Evolutionary conservation across 2,797 vertebrate species (phyloP), one percentile per base, ranked within the genome.

Genomic region (Acanthis flammea): DNA sequence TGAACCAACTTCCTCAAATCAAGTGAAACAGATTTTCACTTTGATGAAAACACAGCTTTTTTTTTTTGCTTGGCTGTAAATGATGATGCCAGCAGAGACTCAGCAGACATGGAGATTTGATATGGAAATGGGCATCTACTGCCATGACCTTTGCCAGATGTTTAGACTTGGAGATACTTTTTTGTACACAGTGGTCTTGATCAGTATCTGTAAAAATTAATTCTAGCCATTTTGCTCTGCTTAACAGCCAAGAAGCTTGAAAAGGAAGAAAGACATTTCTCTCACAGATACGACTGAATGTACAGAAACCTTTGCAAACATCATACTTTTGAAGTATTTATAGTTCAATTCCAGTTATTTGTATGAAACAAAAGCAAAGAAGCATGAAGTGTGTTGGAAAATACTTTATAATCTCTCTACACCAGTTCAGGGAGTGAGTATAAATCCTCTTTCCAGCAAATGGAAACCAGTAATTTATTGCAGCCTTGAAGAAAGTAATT

Each of bases 401-500:
- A 95, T 72, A 86, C 76, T 94, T 83, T 30, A 60, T 70, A 72
- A 90, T 94, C 77, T 94, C 62, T 78, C 79, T 81, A 57, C 76
- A 55, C 42, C 50, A 72, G 81, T 95, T 84, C 79, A 71, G 50
- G 76, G 82, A 68, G 65, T 30, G 25, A 81, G 24, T 90, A 95
- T 92, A 96, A 95, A 94, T 96, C 88, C 63, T 90, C 70, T 92
- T 95, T 92, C 90, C 90, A 91, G 90, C 79, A 94, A 95, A 88
- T 55, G 60, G 85, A 95, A 93, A 88, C 89, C 82, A 90, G 90
- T 96, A 88, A 96, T 97, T 94, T 96, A 95, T 92, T 90, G 86
- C 79, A 54, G 70, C 73, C 72, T 92, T 86, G 90, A 89, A 84
- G 71, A 90, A 48, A 91, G 39, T 61, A 55, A 70, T 51, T 83